Evolutionary conservation across 2,888 invertebrate species (phyloP), one percentile per base, ranked within the genome.

Genomic region (Nemotelus nigrinus): DNA sequence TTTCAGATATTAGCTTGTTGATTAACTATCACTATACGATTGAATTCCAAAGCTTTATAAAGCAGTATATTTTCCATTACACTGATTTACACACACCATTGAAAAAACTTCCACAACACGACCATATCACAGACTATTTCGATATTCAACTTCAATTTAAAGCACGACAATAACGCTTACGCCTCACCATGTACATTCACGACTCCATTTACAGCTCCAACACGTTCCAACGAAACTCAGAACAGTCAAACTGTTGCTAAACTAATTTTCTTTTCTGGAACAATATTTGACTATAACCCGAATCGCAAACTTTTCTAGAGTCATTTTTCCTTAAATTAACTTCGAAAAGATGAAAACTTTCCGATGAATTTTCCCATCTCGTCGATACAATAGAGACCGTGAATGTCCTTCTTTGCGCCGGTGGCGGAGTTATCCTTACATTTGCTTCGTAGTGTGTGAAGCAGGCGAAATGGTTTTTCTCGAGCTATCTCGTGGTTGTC

Each of bases 301-400:
- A n/a, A 44, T 10, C 10, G 44, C 41, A 53, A 70, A 70, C 70
- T 70, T 70, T 70, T 55, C 70, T 43, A 50, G 58, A 74, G n/a
- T 48, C 74, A 60, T 74, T 74, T 63, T 48, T 74, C 63, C 41
- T 41, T 47, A 74, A 74, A 74, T 74, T 74, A 74, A 74, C 60
- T 74, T 60, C 63, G 47, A 74, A 74, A 44, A 48, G 39, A 48
- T 45, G 48, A 74, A 74, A 74, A 25, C 63, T 74, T 74, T 74
- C 74, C 47, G 2, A 8, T 41, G 48, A 48, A 63, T 41, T 60
- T 74, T 41, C 58, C 74, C 47, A 70, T 70, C 53, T 70, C 70
- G 55, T 70, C 70, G 70, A 70, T 70, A 47, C 70, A 68, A 68
- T 68, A 39, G 67, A 7, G 5, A 67, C 10, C 25, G 67, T 67